Evolutionary conservation across 2,888 invertebrate species (phyloP).

Genomic region (Calliphora vomitoria): DNA sequence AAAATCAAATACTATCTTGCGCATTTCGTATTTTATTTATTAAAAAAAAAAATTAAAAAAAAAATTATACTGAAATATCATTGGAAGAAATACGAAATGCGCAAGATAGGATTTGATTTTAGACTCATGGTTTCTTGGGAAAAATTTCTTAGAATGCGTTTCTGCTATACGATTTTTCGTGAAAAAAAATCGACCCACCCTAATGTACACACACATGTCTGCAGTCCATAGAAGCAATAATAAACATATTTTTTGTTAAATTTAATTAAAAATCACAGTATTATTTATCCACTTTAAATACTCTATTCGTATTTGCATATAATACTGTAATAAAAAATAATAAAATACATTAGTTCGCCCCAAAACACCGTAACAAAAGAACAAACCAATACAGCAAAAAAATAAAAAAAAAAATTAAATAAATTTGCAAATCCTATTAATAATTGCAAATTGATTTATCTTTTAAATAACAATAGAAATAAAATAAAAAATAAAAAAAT

Average conservation of each 20-base stretch:
- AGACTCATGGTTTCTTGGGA: too few species aligned
- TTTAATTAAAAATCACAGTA: conserved; percentile 6
- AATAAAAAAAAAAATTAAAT: neutral
- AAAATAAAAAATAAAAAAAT: neutral
- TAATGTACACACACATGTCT: too few species aligned
- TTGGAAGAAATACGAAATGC: too few species aligned
- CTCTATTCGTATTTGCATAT: neutral
- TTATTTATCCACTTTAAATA: neutral
- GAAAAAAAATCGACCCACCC: too few species aligned
- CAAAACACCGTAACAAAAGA: conserved; percentile 7
- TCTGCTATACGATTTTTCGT: too few species aligned
- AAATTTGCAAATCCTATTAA: conserved; percentile 14
- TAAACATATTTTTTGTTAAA: neutral
- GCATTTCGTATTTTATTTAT: too few species aligned
- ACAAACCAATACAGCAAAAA: neutral
- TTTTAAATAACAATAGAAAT: neutral
- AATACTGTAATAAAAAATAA: neutral
- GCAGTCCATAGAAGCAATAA: neutral
- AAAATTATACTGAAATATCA: too few species aligned
- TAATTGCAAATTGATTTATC: conserved; percentile 31
- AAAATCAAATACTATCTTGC: too few species aligned
- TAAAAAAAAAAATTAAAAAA: too few species aligned
- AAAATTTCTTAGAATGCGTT: too few species aligned
- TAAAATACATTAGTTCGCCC: neutral
- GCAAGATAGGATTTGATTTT: too few species aligned